phyloP scores from a whole-genome alignment of 1,140 invertebrate genomes.

The Papilio helenus region DNA sequence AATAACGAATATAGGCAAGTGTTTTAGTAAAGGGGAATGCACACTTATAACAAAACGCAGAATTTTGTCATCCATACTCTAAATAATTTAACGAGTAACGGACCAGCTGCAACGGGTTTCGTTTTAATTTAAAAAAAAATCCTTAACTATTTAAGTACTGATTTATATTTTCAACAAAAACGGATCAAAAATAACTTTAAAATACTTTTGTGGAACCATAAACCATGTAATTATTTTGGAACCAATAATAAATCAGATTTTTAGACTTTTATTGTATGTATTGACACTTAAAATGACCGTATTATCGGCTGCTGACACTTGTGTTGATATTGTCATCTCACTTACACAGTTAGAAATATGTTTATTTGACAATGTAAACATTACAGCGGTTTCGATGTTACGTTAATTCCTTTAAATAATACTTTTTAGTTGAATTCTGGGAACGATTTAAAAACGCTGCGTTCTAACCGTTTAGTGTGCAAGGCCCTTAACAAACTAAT shows the following conservation, averaged over 20 bases:
- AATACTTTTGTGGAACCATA: not conserved
- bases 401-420: not conserved
- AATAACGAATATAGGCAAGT: conserved; percentile 58
- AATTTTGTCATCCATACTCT: not conserved
- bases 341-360: no score
- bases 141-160: not conserved
- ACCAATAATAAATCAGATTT: not conserved
- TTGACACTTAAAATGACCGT: no score
- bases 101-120: conserved; percentile 29
- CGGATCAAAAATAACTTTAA: not conserved
- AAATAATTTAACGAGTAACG: not conserved
- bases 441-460: conserved; percentile 45
- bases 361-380: no score
- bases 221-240: not conserved
- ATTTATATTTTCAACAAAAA: not conserved
- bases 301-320: no score
- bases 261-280: not conserved
- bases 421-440: not conserved
- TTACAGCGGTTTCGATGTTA: not conserved
- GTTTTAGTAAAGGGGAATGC: conserved; percentile 46
- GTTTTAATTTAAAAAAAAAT: not conserved
- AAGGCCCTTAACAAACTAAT: conserved; percentile 55
- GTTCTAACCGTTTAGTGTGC: conserved; percentile 47
- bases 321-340: no score
- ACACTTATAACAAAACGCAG: conserved; percentile 45